Base-by-base conservation (phyloP, 1,140 invertebrate genomes). In the Ericerus pela region DNA sequence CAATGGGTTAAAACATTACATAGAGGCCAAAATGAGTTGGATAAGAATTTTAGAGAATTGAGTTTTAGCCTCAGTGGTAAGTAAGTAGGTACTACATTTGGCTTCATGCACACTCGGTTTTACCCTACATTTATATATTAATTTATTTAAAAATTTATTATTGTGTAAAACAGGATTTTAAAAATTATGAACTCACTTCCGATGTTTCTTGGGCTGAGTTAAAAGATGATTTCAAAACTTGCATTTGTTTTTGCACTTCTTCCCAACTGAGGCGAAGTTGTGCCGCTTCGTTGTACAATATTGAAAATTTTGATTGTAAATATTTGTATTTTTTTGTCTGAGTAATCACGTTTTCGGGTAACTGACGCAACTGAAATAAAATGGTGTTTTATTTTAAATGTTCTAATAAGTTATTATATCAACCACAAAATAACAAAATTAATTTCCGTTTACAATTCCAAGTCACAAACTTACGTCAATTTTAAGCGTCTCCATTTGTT, bases 291-390 rank as follows among this genome's bases (percentile, higher is more conserved):
- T 97, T 96, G 68, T 96, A 96, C 4, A 98, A 75, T 43, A 97
- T 92, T 10, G 93, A 96, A 74, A 96, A 97, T 73, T 97, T 92
- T 1, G 92, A 95, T 71, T 98, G 93, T 6, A 98, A 74, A 72
- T 91, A 96, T 73, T 96, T 96, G 73, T 96, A 97, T 70, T 97
- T 94, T 0, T 93, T 95, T 12, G 93, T 96, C 72, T 96, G 92
- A 10, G 95, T 86, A 59, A 97, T 94, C 22, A 96, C 88, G 59
- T 83, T 88, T 69, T 97, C 94, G 0, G 94, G 94, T 12, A 97
- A 72, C 70, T 94, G 91, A 20, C 91, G 80, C 60, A 96, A 86
- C 90, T 94, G 65, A 41, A 65, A 41, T 8, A 33, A n/a, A 10
- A n/a, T 33, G 30, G n/a, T 10, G n/a, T 38, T 38, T n/a, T n/a